Base-by-base conservation (phyloP, 64 coral and sea anemone species). In the Orbicella faveolata region DNA sequence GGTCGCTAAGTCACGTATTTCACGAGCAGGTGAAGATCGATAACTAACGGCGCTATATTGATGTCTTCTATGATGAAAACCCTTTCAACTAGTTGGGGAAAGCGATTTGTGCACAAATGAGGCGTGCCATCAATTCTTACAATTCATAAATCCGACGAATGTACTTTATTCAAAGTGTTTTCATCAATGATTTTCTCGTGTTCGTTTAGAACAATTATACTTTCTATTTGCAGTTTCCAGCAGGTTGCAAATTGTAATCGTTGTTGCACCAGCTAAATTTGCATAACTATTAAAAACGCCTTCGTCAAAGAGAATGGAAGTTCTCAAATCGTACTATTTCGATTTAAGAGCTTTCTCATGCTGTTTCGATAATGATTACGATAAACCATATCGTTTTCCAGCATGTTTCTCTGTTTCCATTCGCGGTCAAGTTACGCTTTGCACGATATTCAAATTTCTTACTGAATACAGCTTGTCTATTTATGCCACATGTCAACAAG, bases 171-270 rank as follows among this genome's bases (percentile, higher is more conserved):
- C 64, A 23, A 67, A 19, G 6, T 67, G 64, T 23, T 20, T 67
- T 21, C 23, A 11, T 6, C 23, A 18, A 21, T 23, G 67, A 25
- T 10, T 70, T 70, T 33, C 0, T 26, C 20, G 25, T 11, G 9
- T 26, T 70, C 20, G 14, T 2, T 8, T 2, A 67, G 14, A 67
- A 67, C 67, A 70, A 10, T 70, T 23, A 26, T 70, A 23, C 10
- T 70, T 70, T 70, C 21, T 79, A 34, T 79, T 57, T 79, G 26
- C 57, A 79, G 77, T 15, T 25, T 57, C 30, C 20, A 14, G 52
- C 77, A 79, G 77, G 77, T 59, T 78, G 20, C 14, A 78, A 51
- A 78, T 78, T 78, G 18, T 78, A 52, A 20, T 51, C 75, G 52
- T 52, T 52, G n/a, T 33, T 14, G 4, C 12, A 79, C 77, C 77